Evolutionary conservation across 2,888 invertebrate species (phyloP).

Genomic region (Pandemis corylana): DNA sequence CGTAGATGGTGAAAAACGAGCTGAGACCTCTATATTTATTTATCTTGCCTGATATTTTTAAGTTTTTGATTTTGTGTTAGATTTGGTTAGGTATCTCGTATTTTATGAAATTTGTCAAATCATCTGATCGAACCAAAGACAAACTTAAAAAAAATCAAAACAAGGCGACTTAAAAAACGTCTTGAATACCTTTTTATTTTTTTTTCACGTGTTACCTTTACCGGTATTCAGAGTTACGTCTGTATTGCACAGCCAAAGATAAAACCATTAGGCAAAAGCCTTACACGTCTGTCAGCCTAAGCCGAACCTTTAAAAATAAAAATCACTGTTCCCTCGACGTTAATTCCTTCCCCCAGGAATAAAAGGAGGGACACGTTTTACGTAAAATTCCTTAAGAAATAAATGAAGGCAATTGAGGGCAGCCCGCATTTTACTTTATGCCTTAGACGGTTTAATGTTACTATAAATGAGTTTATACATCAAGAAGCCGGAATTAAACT

Average conservation of each 20-base stretch:
- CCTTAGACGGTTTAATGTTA: constrained; percentile 52
- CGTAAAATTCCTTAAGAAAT: constrained; percentile 56
- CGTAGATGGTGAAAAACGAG: too few species aligned
- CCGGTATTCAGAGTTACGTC: neutral
- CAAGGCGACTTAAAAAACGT: too few species aligned
- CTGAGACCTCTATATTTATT: too few species aligned
- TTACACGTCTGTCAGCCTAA: constrained; percentile 36
- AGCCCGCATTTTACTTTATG: constrained; percentile 53
- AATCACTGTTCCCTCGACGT: constrained; percentile 38
- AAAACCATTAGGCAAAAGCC: constrained; percentile 15
- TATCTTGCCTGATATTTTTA: too few species aligned
- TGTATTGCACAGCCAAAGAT: constrained; percentile 9
- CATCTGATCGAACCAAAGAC: too few species aligned
- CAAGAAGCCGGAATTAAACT: constrained; percentile 51
- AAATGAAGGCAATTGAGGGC: constrained; percentile 61
- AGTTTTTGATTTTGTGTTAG: too few species aligned
- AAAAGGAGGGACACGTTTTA: constrained; percentile 46
- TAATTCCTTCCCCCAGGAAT: constrained; percentile 48
- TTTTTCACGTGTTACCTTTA: neutral
- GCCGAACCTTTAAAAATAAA: constrained; percentile 34
- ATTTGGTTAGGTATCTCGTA: too few species aligned
- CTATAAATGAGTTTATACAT: constrained; percentile 56
- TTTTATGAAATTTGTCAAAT: too few species aligned
- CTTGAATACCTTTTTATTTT: neutral
- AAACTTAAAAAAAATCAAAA: too few species aligned